A percentile compares a stretch with the other conserved stretches of the same genome.
Evolutionary conservation across 2,888 invertebrate genomes (phyloP).

Genomic region (Drosophila antonietae): DNA sequence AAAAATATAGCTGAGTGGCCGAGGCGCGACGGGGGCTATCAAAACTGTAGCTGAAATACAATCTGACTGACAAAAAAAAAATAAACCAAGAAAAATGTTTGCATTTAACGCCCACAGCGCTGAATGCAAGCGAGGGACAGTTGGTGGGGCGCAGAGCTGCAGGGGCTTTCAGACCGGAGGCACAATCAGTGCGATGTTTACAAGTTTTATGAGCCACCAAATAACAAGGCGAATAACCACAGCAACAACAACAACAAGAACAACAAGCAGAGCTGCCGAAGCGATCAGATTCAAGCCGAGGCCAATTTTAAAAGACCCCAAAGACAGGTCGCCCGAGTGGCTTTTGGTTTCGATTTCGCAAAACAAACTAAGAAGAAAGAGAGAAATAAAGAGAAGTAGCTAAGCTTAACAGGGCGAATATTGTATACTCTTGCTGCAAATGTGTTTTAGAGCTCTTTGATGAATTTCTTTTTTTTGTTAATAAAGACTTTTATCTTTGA

Average conservation of each 20-base stretch:
- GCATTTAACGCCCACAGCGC: conserved; percentile 54
- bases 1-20: neutral
- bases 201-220: conserved; percentile 77
- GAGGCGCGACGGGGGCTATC: conserved; percentile 20
- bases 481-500: no score
- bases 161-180: conserved; percentile 47
- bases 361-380: neutral
- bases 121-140: neutral
- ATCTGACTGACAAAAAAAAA: conserved; percentile 51
- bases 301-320: conserved; percentile 32
- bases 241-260: conserved; percentile 19
- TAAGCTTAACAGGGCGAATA: neutral
- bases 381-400: neutral
- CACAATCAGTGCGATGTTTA: conserved; percentile 73
- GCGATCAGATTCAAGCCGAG: conserved; percentile 23
- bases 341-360: conserved; percentile 49
- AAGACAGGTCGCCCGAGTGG: conserved; percentile 29
- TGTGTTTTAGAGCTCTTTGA: neutral
- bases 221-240: conserved; percentile 63
- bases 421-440: neutral
- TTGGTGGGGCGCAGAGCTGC: neutral
- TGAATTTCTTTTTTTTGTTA: no score
- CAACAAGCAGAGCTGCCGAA: conserved; percentile 41
- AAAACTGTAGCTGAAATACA: conserved; percentile 53
- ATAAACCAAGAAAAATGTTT: conserved; percentile 47